Evolutionary conservation across 1,140 invertebrate genomes (phyloP), one percentile per base, ranked within the genome.

Genomic region (Halyomorpha halys): DNA sequence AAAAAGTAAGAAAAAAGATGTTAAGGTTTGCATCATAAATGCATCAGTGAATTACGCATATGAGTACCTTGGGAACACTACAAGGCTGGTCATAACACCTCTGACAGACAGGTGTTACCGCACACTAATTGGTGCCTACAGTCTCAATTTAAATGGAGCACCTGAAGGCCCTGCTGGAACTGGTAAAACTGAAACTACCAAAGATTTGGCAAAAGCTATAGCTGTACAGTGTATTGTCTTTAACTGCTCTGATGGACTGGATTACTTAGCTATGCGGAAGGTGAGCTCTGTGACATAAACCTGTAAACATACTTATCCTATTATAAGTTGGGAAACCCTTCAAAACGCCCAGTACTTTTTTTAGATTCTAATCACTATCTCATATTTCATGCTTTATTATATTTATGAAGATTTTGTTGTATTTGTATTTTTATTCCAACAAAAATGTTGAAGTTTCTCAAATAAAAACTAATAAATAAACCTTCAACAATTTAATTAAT

Each of bases 191-290:
- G 90, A 93, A 76, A 94, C 90, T 2, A 87, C 87, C 0, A 94
- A 94, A 77, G 90, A 94, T 77, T 74, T 92, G 67, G 90, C 90
- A 15, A 91, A 94, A 76, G 90, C 91, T 0, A 72, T 96, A 6
- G 92, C 92, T 0, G 89, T 94, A 0, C 90, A 94, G 71, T 95
- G 91, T 72, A 87, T 95, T 1, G 91, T 95, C 0, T 96, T 95
- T 75, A 96, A 96, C 74, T 96, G 92, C 70, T 96, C 91, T 0
- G 90, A 94, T 72, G 89, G 90, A n/a, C 75, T 96, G 53, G 91
- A 96, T 74, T 94, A 92, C 73, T 91, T 93, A 71, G 90, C 90
- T 34, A 90, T 97, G 83, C 90, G 92, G 25, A 94, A 94, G 73
- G 80, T 83, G 78, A 3, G 60, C 6, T 2, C 9, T 44, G 21